These are phyloP conservation scores for Dendroctonus ponderosae DNA, from an alignment of 1,140 invertebrate species.

Conservation along the genomic window DNA sequence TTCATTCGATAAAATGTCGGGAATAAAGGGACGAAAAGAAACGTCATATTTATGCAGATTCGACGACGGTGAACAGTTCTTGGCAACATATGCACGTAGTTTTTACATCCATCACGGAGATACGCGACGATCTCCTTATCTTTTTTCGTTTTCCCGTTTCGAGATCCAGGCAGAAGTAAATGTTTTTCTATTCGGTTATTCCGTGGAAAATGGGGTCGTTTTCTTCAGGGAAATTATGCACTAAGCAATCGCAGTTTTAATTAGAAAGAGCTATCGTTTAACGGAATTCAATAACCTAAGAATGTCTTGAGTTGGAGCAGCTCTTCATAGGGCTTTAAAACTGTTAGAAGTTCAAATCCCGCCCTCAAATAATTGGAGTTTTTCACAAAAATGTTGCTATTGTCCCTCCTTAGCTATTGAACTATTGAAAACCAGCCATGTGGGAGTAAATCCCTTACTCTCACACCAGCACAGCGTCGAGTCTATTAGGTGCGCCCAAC, in stretches of 20 bases:
- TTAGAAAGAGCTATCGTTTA: no score
- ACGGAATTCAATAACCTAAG: no score
- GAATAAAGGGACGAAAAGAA: constrained; percentile 20
- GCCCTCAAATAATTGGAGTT: no score
- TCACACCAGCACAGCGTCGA: not conserved
- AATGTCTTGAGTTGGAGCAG: no score
- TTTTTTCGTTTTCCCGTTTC: constrained; percentile 20
- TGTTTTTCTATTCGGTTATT: constrained; percentile 20
- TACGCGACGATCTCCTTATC: constrained; percentile 25
- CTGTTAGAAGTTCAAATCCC: no score
- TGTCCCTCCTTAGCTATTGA: not conserved
- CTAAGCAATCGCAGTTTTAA: no score
- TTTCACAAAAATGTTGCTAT: not conserved
- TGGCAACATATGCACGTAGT: constrained; percentile 32
- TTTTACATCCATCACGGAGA: constrained; percentile 29
- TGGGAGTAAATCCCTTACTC: not conserved
- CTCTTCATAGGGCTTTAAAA: no score
- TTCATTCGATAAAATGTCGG: constrained; percentile 29
- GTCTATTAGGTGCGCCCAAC: constrained; percentile 11
- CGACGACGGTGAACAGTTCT: constrained; percentile 15
- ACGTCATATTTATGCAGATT: constrained; percentile 31
- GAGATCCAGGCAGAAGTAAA: constrained; percentile 11
- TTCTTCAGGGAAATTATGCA: not conserved
- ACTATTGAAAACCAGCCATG: not conserved
- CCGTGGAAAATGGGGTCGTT: not conserved